A percentile compares a stretch with the other conserved stretches of the same genome.
Conservation (phyloP, 2,888 invertebrate species). For the Drepanosiphum platanoidis region DNA sequence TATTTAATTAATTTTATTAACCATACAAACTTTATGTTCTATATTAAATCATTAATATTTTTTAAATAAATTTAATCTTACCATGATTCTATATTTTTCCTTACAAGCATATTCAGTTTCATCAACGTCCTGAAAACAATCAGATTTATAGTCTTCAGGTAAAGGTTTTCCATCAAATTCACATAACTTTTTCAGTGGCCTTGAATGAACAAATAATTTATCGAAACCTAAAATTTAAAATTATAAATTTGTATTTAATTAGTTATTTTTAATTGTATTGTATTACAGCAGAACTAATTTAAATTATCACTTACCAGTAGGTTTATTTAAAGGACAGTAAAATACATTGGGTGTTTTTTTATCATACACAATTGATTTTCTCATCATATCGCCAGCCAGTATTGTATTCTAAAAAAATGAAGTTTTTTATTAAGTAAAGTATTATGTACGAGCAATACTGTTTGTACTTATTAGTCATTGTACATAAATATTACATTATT, state of each 20-base stretch:
- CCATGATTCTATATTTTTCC: constrained; percentile 83
- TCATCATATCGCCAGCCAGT: constrained; percentile 76
- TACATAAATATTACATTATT: background rate
- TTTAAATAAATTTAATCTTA: constrained; percentile 68
- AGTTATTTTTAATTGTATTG: no score
- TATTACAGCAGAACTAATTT: no score
- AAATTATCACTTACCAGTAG: constrained; percentile 70
- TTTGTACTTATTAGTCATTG: background rate
- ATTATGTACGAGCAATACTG: background rate
- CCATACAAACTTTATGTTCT: background rate
- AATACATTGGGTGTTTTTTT: constrained; percentile 83
- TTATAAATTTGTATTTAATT: background rate
- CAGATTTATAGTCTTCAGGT: constrained; percentile 79
- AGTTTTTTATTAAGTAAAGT: background rate
- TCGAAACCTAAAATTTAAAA: constrained; percentile 70
- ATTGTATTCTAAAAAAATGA: constrained; percentile 63
- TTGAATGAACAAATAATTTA: constrained; percentile 77
- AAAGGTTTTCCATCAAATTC: constrained; percentile 78
- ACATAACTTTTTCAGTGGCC: constrained; percentile 77
- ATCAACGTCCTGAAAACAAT: constrained; percentile 83
- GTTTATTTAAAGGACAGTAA: constrained; percentile 81
- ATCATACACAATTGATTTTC: constrained; percentile 82
- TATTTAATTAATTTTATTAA: background rate
- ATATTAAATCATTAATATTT: background rate
- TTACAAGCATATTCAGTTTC: constrained; percentile 83